These are phyloP conservation scores for Agrilus cyanescens DNA, from an alignment of 2,888 invertebrate species.

Conservation along the genomic window DNA sequence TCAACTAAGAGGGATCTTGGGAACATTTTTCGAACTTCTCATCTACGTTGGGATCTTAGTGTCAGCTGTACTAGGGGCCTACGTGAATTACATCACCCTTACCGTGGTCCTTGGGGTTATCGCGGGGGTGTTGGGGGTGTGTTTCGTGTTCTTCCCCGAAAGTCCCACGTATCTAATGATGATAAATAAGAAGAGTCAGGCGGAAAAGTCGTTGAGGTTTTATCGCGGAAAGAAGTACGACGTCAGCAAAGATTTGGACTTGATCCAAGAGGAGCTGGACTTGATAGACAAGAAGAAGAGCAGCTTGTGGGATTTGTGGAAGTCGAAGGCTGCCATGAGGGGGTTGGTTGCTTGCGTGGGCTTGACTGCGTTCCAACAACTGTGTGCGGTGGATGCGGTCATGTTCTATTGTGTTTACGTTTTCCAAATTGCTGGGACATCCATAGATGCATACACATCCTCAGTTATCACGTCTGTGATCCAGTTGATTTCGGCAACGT, in stretches of 20 bases:
- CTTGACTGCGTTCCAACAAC: constrained; percentile 72
- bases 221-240: constrained; percentile 57
- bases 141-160: constrained; percentile 58
- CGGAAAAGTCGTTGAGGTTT: constrained; percentile 49
- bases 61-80: constrained; percentile 56
- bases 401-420: constrained; percentile 64
- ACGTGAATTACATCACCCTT: constrained; percentile 51
- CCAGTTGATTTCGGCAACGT: constrained; percentile 57
- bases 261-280: constrained; percentile 49
- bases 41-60: constrained; percentile 65
- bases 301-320: constrained; percentile 43
- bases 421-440: constrained; percentile 55
- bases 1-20: constrained; percentile 65
- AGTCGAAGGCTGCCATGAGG: constrained; percentile 47
- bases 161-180: constrained; percentile 59
- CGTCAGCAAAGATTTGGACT: constrained; percentile 46
- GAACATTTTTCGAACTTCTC: constrained; percentile 66
- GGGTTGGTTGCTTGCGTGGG: constrained; percentile 60
- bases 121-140: constrained; percentile 47
- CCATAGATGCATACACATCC: constrained; percentile 47
- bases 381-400: constrained; percentile 67
- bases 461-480: constrained; percentile 67
- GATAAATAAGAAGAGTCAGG: constrained; percentile 41
- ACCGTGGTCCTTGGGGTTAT: constrained; percentile 52
- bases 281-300: constrained; percentile 41